Conservation (phyloP, 2,888 invertebrate genomes). For the Zaprionus bogoriensis region DNA sequence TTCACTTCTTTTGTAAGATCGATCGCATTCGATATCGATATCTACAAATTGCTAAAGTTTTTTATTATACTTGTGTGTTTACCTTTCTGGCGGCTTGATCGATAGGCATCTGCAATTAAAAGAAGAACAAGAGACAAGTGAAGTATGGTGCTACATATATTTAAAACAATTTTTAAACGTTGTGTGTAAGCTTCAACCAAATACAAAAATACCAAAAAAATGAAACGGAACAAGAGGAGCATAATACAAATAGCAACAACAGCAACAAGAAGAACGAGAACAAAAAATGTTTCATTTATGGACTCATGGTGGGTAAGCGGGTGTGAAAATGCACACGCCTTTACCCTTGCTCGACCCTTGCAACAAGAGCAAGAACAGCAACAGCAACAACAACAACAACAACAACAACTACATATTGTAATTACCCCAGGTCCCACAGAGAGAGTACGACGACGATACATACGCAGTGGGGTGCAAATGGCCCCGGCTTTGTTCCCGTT, state of each 20-base stretch:
- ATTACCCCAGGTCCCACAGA: conserved; percentile 57
- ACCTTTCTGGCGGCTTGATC: conserved; percentile 90
- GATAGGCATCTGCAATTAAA: conserved; percentile 90
- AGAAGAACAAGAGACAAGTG: conserved; percentile 84
- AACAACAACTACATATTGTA: conserved; percentile 52
- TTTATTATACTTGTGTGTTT: conserved; percentile 82
- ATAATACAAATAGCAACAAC: not conserved
- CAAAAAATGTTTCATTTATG: conserved; percentile 50
- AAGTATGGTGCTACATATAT: conserved; percentile 77
- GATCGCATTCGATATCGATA: conserved; percentile 41
- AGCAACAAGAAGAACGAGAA: not conserved
- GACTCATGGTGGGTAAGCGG: conserved; percentile 57
- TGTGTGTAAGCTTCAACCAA: conserved; percentile 43
- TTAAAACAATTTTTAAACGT: conserved; percentile 54
- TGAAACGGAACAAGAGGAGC: conserved; percentile 10
- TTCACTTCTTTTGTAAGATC: conserved; percentile 44
- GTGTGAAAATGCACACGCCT: conserved; percentile 77
- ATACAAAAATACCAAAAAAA: conserved; percentile 7
- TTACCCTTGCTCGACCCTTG: conserved; percentile 23
- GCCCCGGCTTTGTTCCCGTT: conserved; percentile 37
- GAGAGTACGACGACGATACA: not conserved
- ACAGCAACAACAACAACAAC: conserved; percentile 10
- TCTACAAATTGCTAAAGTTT: conserved; percentile 66
- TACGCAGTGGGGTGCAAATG: conserved; percentile 61
- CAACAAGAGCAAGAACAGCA: conserved; percentile 1